These are phyloP conservation scores for Rhinogobio ventralis DNA, from an alignment of 2,797 vertebrate genomes.

Conservation along the genomic window DNA sequence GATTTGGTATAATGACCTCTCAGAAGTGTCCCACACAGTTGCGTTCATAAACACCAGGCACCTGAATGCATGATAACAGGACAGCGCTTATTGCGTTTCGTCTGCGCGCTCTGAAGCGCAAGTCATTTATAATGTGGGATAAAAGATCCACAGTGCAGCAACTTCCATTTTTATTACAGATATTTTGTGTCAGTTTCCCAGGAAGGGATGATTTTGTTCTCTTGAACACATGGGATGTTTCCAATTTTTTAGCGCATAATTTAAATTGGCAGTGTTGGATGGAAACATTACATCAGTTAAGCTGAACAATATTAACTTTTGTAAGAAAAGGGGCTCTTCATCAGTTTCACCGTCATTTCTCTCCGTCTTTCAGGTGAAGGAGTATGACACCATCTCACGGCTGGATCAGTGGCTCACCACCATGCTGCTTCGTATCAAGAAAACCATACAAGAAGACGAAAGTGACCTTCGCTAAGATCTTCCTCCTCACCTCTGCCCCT, in stretches of 20 bases:
- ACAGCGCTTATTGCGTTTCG: too few species aligned
- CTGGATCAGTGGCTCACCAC: slow-evolving; percentile 96
- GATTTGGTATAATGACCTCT: too few species aligned
- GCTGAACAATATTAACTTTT: background rate
- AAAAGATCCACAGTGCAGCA: too few species aligned
- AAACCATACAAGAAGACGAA: slow-evolving; percentile 90
- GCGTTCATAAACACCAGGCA: too few species aligned
- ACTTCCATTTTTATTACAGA: too few species aligned
- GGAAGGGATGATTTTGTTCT: background rate
- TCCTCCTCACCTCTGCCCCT: background rate
- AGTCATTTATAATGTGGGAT: too few species aligned
- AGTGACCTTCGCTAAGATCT: slow-evolving; percentile 85
- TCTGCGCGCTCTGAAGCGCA: too few species aligned
- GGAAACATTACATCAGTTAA: background rate
- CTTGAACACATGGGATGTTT: background rate
- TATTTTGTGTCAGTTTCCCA: too few species aligned
- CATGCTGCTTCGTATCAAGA: slow-evolving; percentile 94
- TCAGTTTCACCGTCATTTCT: background rate
- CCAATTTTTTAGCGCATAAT: background rate
- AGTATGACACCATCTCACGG: slow-evolving; percentile 90
- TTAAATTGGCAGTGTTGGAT: background rate
- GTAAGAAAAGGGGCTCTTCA: background rate
- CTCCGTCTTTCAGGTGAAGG: slow-evolving; percentile 74
- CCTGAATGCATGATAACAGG: too few species aligned
- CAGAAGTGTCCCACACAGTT: too few species aligned